A percentile compares a stretch with the other conserved stretches of the same genome.
phyloP scores from a whole-genome alignment of 2,113 vertebrate species.

The Neopipo cinnamomea region DNA sequence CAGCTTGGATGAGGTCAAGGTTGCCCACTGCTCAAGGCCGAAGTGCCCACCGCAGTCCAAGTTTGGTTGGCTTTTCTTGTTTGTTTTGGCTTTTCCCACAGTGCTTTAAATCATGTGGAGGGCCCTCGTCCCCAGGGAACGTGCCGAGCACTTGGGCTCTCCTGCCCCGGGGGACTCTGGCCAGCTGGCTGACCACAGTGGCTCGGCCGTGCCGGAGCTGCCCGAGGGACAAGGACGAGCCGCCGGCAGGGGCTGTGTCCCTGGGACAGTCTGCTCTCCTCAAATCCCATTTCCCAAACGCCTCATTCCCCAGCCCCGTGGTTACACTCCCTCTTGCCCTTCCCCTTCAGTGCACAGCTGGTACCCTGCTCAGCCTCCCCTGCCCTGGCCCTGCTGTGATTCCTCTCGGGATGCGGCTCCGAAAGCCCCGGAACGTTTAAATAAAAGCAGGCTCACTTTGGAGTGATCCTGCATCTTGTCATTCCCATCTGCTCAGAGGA shows the following conservation, averaged over 20 bases:
- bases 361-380: not conserved
- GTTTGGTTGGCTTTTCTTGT: not conserved
- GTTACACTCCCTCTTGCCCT: fast-evolving
- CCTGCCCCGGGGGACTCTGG: not conserved
- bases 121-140: not conserved
- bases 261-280: not conserved
- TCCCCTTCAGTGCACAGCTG: fast-evolving
- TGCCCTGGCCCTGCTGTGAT: not conserved
- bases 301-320: not conserved
- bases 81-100: not conserved
- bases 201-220: fast-evolving
- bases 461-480: not conserved
- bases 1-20: not conserved
- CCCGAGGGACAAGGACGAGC: not conserved
- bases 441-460: not conserved
- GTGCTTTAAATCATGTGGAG: slow-evolving; percentile 3
- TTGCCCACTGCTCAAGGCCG: not conserved
- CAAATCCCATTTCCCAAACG: not conserved
- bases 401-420: fast-evolving
- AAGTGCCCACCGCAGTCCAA: not conserved
- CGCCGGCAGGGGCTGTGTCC: fast-evolving
- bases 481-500: not conserved
- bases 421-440: fast-evolving
- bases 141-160: fast-evolving
- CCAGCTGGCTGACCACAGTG: fast-evolving